A percentile compares a stretch with the other conserved stretches of the same genome.
phyloP scores from a whole-genome alignment of 2,113 vertebrate genomes.

The Paralichthys olivaceus region DNA sequence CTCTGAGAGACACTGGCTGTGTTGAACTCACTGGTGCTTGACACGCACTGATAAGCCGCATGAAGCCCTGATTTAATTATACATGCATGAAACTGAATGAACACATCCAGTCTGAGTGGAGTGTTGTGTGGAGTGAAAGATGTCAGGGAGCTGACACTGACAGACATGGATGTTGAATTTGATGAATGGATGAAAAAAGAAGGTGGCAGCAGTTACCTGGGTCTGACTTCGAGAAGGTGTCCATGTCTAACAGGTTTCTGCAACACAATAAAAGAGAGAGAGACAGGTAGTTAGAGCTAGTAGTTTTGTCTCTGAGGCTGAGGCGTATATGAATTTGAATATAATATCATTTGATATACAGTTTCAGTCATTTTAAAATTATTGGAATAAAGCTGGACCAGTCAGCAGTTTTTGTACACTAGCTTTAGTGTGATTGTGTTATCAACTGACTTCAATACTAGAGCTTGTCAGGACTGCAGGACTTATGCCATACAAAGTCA shows the following conservation, averaged over 20 bases:
- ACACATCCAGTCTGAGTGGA: not conserved
- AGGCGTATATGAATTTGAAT: too few species aligned
- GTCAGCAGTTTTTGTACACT: too few species aligned
- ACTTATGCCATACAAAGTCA: too few species aligned
- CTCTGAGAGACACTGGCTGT: too few species aligned
- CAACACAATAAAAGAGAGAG: conserved; percentile 47
- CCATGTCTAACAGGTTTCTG: conserved; percentile 93
- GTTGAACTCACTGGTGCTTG: not conserved
- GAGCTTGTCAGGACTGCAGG: too few species aligned
- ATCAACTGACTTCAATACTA: too few species aligned
- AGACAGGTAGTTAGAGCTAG: not conserved
- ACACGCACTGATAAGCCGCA: conserved; percentile 14
- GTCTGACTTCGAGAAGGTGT: conserved; percentile 97
- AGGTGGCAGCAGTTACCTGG: conserved; percentile 84
- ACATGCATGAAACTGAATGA: conserved; percentile 1
- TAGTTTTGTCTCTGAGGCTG: too few species aligned
- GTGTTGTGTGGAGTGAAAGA: not conserved
- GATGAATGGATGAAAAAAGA: not conserved
- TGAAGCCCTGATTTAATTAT: conserved; percentile 26
- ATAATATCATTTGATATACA: too few species aligned
- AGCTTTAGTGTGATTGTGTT: too few species aligned
- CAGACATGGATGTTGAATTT: not conserved
- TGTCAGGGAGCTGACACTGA: not conserved
- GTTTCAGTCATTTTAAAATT: too few species aligned
- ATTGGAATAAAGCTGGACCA: too few species aligned